Percentiles rank a stretch among this genome's conserved stretches.
phyloP scores from a whole-genome alignment of 2,797 vertebrate species.

The Cyprinella venusta region DNA sequence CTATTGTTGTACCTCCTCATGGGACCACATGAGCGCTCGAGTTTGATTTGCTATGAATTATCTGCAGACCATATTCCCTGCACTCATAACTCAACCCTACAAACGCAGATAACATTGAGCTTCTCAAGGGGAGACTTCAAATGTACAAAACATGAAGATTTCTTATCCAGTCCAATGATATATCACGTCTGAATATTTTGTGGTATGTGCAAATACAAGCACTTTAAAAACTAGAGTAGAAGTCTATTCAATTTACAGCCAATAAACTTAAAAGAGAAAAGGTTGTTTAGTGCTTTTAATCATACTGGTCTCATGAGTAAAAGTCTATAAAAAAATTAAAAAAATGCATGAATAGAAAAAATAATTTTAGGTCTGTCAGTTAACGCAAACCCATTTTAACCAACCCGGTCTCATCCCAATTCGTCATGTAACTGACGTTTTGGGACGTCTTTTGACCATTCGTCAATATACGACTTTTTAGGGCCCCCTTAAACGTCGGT shows the following conservation, averaged over 20 bases:
- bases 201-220: not conserved
- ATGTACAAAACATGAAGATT: constrained; percentile 2
- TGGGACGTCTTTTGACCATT: too few relatives aligned
- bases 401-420: too few relatives aligned
- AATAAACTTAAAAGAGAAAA: not conserved
- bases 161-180: constrained; percentile 11
- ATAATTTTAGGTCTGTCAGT: too few relatives aligned
- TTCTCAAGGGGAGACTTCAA: constrained; percentile 29
- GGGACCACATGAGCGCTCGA: not conserved
- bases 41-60: constrained; percentile 21
- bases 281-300: not conserved
- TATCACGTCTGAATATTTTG: not conserved
- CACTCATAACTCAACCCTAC: constrained; percentile 32
- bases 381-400: too few relatives aligned
- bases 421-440: too few relatives aligned
- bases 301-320: not conserved
- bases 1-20: not conserved
- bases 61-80: constrained; percentile 5
- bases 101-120: constrained; percentile 23
- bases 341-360: too few relatives aligned
- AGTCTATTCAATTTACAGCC: not conserved
- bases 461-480: too few relatives aligned
- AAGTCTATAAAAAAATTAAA: not conserved
- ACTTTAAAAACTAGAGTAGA: not conserved
- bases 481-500: too few relatives aligned